phyloP scores from a whole-genome alignment of 2,113 vertebrate species.

The Perccottus glenii region DNA sequence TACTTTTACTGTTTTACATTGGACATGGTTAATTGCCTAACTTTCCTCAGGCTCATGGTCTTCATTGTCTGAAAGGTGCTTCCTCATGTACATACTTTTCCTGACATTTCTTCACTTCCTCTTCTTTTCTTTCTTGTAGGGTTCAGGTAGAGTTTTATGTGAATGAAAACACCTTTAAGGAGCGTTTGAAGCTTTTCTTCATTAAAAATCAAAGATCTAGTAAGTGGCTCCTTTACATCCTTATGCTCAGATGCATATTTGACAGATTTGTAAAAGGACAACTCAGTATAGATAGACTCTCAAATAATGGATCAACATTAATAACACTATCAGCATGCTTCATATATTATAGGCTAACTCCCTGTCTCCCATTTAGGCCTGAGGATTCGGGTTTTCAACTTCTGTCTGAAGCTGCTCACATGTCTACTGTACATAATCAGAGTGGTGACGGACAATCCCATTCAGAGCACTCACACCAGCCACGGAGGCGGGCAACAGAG shows the following conservation, averaged over 20 bases:
- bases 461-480: constrained; percentile 59
- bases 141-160: constrained; percentile 87
- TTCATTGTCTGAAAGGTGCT: too few species aligned
- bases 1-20: constrained; percentile 13
- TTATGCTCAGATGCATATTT: background rate
- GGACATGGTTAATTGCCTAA: constrained; percentile 40
- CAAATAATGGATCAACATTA: too few species aligned
- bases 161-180: constrained; percentile 87
- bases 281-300: background rate
- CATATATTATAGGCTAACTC: background rate
- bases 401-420: constrained; percentile 95
- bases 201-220: constrained; percentile 89
- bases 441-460: constrained; percentile 88
- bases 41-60: constrained; percentile 29
- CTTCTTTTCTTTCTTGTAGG: constrained; percentile 54
- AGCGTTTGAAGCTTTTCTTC: constrained; percentile 86
- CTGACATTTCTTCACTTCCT: constrained; percentile 1
- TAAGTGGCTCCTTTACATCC: constrained; percentile 64
- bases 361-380: constrained; percentile 78
- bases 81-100: background rate
- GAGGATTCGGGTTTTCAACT: constrained; percentile 94
- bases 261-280: background rate
- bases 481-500: constrained; percentile 44
- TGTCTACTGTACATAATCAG: constrained; percentile 94
- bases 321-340: too few species aligned